Evolutionary conservation across 2,797 vertebrate genomes (phyloP).

Genomic region (Danio albolineatus): DNA sequence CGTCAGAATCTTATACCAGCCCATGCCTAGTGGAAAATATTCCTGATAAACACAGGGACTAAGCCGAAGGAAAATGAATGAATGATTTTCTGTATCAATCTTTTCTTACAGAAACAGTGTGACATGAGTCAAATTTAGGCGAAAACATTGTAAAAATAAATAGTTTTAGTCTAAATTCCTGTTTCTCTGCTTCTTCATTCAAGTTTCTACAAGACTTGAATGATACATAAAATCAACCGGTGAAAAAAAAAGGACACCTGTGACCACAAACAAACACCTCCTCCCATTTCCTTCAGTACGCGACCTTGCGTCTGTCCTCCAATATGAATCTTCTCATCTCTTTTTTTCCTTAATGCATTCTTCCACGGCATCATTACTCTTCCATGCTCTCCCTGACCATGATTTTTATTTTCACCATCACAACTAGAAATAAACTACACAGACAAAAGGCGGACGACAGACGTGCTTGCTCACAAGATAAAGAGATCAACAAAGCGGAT

Average conservation of each 20-base stretch:
- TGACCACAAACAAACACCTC: neutral
- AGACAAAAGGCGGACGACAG: slow-evolving; percentile 12
- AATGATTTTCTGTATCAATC: too few species aligned
- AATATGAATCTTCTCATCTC: neutral
- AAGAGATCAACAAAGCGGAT: slow-evolving; percentile 23
- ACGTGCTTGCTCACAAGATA: neutral
- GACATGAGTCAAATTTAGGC: too few species aligned
- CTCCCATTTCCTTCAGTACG: slow-evolving; percentile 7
- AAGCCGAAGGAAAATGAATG: too few species aligned
- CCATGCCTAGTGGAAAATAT: too few species aligned
- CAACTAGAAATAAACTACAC: neutral
- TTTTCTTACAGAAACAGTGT: too few species aligned
- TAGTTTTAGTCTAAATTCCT: too few species aligned
- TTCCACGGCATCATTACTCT: slow-evolving; percentile 17
- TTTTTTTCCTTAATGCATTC: slow-evolving; percentile 3
- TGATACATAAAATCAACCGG: neutral
- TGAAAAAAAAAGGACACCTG: neutral
- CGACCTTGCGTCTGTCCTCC: slow-evolving; percentile 18
- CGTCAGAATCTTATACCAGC: too few species aligned
- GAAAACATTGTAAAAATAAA: too few species aligned
- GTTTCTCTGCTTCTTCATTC: neutral
- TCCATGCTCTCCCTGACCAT: neutral
- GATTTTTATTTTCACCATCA: neutral
- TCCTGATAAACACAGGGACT: too few species aligned
- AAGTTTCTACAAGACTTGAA: neutral